Percentiles rank a stretch among this genome's conserved stretches.
Evolutionary conservation across 2,797 vertebrate species (phyloP).

Genomic region (Takifugu rubripes): DNA sequence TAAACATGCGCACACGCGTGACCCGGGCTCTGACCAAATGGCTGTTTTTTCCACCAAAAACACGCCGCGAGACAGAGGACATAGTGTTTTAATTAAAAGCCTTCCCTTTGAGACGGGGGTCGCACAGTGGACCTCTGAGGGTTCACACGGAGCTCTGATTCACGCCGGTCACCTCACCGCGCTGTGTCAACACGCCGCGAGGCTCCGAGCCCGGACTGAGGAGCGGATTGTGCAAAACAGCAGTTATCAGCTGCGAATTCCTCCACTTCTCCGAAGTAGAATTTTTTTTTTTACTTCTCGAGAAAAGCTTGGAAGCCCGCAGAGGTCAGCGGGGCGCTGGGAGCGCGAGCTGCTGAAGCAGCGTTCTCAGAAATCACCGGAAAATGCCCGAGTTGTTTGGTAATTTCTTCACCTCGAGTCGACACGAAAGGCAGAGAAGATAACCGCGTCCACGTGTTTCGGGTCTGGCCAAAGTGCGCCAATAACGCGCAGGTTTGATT

Average conservation of each 20-base stretch:
- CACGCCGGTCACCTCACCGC: conserved; percentile 8
- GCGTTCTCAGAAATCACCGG: no score
- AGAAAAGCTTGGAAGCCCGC: no score
- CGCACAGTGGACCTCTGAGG: conserved; percentile 29
- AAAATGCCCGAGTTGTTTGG: no score
- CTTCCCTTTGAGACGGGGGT: conserved; percentile 46
- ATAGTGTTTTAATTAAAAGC: conserved; percentile 71
- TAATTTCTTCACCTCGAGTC: conserved; percentile 17
- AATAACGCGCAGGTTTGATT: background rate
- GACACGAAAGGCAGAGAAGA: conserved; percentile 45
- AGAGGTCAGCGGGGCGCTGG: no score
- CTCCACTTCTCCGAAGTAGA: no score
- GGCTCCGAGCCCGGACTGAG: background rate
- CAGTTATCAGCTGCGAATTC: background rate
- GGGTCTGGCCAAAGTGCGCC: conserved; percentile 60
- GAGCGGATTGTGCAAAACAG: background rate
- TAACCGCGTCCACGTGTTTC: conserved; percentile 53
- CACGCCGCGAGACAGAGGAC: conserved; percentile 61
- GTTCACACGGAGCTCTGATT: conserved; percentile 13
- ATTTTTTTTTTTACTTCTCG: no score
- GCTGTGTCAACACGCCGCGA: conserved; percentile 1
- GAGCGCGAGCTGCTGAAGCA: no score
- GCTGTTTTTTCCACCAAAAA: conserved; percentile 49
- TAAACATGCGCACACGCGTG: conserved; percentile 60
- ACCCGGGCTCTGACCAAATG: conserved; percentile 59